phyloP scores from a whole-genome alignment of 2,888 invertebrate genomes.

The Pegoplata infirma region DNA sequence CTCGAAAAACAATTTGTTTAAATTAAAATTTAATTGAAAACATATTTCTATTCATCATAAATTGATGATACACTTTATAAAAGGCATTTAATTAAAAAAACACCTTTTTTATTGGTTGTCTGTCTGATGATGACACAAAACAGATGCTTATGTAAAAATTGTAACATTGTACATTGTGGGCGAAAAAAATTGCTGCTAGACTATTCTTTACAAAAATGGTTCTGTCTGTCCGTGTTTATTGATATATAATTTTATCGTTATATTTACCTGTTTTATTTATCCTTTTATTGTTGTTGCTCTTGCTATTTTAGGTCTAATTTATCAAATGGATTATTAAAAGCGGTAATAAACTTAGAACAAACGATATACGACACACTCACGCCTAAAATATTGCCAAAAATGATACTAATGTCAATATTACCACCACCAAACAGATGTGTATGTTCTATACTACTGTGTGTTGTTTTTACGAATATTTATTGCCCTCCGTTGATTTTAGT shows the following conservation, averaged over 20 bases:
- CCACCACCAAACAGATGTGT: slow-evolving; percentile 12
- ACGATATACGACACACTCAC: too few species aligned
- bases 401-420: slow-evolving; percentile 34
- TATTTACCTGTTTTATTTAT: slow-evolving; percentile 30
- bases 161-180: not conserved
- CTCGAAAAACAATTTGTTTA: not conserved
- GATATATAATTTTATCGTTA: too few species aligned
- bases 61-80: slow-evolving; percentile 1
- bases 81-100: not conserved
- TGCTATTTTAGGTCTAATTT: not conserved
- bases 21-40: slow-evolving; percentile 11
- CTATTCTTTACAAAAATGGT: too few species aligned
- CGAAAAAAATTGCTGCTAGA: too few species aligned
- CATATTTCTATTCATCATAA: not conserved
- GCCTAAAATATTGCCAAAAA: slow-evolving; percentile 11
- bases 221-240: not conserved
- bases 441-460: slow-evolving; percentile 34
- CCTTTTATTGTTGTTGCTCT: not conserved
- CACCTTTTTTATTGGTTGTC: not conserved
- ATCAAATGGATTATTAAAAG: too few species aligned
- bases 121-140: slow-evolving; percentile 3
- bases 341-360: too few species aligned
- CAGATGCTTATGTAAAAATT: slow-evolving; percentile 31
- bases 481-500: slow-evolving; percentile 16
- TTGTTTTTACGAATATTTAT: slow-evolving; percentile 26